These are phyloP conservation scores for Bryconaethiops microstoma DNA, from an alignment of 2,797 vertebrate genomes.

Conservation along the genomic window DNA sequence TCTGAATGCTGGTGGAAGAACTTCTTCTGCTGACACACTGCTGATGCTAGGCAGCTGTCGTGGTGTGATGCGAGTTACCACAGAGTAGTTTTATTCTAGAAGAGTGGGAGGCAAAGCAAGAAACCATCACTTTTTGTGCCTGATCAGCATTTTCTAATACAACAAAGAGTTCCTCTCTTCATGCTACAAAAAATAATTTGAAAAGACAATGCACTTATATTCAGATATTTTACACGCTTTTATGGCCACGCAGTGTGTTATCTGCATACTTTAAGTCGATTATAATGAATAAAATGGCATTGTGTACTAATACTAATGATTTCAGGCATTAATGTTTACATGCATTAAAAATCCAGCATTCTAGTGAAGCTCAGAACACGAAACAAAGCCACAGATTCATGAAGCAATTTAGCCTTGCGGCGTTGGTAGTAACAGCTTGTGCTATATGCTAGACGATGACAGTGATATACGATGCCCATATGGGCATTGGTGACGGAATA, in stretches of 20 bases:
- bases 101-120: background rate
- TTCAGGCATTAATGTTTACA: background rate
- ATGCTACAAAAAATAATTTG: background rate
- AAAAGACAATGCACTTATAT: background rate
- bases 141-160: background rate
- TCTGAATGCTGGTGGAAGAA: background rate
- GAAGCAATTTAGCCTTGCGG: conserved; percentile 25
- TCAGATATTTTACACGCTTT: background rate
- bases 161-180: conserved; percentile 1
- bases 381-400: conserved; percentile 41
- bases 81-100: conserved; percentile 6
- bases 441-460: conserved; percentile 34
- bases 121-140: background rate
- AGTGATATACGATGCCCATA: conserved; percentile 46
- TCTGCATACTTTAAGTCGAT: background rate
- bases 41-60: conserved; percentile 10
- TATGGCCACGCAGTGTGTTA: background rate
- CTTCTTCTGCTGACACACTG: background rate
- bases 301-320: background rate
- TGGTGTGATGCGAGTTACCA: background rate
- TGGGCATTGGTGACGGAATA: conserved; percentile 39
- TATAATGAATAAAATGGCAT: background rate
- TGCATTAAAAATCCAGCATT: conserved; percentile 20
- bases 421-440: conserved; percentile 45
- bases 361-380: conserved; percentile 18